Conservation (phyloP, 2,888 invertebrate genomes). For the Limulus polyphemus region DNA sequence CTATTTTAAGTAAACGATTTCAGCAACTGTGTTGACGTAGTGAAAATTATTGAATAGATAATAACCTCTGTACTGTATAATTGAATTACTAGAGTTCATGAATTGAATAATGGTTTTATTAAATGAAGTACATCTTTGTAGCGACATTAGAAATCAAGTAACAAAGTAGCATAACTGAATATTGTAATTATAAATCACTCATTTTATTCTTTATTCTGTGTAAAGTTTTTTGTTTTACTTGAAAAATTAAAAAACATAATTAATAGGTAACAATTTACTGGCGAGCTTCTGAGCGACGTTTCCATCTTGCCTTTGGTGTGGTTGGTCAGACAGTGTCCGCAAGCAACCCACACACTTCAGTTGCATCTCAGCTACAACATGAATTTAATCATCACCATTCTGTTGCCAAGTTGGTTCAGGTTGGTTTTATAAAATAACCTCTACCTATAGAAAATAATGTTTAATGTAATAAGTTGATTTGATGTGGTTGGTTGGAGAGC, state of each 20-base stretch:
- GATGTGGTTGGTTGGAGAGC: too few relatives aligned
- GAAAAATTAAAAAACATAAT: not conserved
- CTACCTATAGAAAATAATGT: too few relatives aligned
- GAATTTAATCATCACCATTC: slow-evolving; percentile 66
- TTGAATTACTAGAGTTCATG: too few relatives aligned
- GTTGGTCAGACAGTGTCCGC: slow-evolving; percentile 39
- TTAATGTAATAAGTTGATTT: too few relatives aligned
- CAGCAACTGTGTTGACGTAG: too few relatives aligned
- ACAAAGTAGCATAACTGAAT: too few relatives aligned
- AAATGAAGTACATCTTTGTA: too few relatives aligned
- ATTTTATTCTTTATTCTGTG: not conserved
- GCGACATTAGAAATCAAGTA: too few relatives aligned
- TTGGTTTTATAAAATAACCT: slow-evolving; percentile 10
- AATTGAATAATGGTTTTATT: too few relatives aligned
- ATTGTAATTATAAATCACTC: not conserved
- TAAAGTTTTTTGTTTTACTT: not conserved
- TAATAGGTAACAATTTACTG: slow-evolving; percentile 52
- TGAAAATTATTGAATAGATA: too few relatives aligned
- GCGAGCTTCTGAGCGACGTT: slow-evolving; percentile 58
- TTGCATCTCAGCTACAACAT: slow-evolving; percentile 76
- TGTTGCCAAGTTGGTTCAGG: slow-evolving; percentile 56
- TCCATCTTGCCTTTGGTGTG: slow-evolving; percentile 48
- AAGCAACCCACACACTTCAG: slow-evolving; percentile 76
- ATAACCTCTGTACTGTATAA: too few relatives aligned
- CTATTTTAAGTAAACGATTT: too few relatives aligned